Evolutionary conservation across 2,113 vertebrate genomes (phyloP), one percentile per base, ranked within the genome.

Genomic region (Agapornis roseicollis): DNA sequence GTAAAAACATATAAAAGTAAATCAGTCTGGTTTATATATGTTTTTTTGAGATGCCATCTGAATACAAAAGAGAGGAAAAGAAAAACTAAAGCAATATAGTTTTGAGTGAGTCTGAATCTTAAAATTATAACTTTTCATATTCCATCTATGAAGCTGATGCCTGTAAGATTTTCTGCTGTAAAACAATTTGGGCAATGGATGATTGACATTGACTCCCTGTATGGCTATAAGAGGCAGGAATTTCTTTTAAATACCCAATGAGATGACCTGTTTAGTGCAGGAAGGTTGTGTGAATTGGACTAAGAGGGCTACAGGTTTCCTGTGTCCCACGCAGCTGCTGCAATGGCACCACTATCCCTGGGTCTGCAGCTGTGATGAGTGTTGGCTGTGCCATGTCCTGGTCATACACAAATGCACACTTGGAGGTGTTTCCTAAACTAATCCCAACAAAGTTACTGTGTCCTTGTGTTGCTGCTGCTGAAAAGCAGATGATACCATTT

Each of bases 341-440:
- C 13, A 12, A 16, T 44, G 80, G 33, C 49, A 11, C 18, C 2
- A 4, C 6, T 81, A 66, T 33, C 52, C 42, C 39, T 20, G 31
- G 42, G 6, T 50, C 28, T 58, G 39, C 42, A 39, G n/a, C 70
- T 0, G 1, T 20, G 44, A 2, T 0, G 7, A 31, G 37, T 1
- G 13, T 6, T 49, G 49, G 46, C n/a, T 0, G 0, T 80, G 55
- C 56, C 17, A 1, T 0, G 0, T 53, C 42, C 71, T 1, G 4
- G 39, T 11, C 14, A 2, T 2, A 0, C 23, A 3, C 17, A 15
- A 25, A 7, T 0, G 0, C 2, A 2, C 19, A 0, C 28, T n/a
- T 73, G 49, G 41, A 13, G n/a, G n/a, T 49, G 61, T 56, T 76
- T 44, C n/a, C 47, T 29, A 28, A 72, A 9, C 13, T 44, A 25